Evolutionary conservation across 2,888 invertebrate genomes (phyloP).

Genomic region (Cynaeus angustus): DNA sequence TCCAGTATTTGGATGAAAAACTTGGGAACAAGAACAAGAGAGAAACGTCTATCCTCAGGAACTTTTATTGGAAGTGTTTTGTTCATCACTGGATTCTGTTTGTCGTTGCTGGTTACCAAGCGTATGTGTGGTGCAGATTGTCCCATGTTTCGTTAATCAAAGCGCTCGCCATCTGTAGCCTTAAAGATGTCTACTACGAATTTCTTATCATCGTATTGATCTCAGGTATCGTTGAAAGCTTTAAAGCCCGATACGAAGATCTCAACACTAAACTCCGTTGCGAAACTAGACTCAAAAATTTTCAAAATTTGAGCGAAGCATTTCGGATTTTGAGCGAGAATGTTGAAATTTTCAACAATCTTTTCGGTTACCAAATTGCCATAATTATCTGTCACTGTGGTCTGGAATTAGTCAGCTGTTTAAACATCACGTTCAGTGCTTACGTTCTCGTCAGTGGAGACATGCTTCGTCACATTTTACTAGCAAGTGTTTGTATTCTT

Average conservation of each 20-base stretch:
- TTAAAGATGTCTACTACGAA: conserved; percentile 1
- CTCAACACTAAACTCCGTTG: not conserved
- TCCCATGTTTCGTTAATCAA: not conserved
- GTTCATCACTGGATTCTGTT: not conserved
- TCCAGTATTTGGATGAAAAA: conserved; percentile 10
- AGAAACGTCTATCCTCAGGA: not conserved
- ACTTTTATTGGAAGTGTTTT: conserved; percentile 6
- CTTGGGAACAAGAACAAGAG: conserved; percentile 5
- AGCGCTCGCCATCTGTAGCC: not conserved
- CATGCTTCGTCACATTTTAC: not conserved
- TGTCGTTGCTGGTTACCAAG: not conserved
- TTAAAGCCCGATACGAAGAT: not conserved
- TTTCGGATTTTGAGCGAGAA: conserved; percentile 8
- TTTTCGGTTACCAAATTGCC: conserved; percentile 7
- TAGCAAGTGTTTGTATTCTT: conserved; percentile 1
- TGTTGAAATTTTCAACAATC: conserved; percentile 4
- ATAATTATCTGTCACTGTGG: conserved; percentile 10
- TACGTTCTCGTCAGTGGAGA: not conserved
- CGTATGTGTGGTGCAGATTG: not conserved
- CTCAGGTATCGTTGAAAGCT: not conserved
- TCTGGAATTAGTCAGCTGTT: conserved; percentile 5
- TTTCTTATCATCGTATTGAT: not conserved
- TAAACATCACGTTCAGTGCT: conserved; percentile 6
- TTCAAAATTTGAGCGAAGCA: not conserved
- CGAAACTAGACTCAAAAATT: not conserved